Conservation (phyloP, 2,888 invertebrate species). For the Sympetrum striolatum region DNA sequence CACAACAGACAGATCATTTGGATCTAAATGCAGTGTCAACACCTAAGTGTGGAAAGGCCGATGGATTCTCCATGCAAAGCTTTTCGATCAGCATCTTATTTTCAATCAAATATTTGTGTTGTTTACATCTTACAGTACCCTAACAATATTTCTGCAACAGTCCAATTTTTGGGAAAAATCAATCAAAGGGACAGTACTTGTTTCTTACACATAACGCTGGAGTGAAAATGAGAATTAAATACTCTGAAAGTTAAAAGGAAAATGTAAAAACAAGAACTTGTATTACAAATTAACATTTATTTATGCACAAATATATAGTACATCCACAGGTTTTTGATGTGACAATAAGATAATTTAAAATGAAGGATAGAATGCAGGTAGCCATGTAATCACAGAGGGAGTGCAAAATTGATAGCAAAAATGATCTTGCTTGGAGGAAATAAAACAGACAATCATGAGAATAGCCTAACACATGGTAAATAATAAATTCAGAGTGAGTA, state of each 20-base stretch:
- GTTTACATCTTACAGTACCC: too few species aligned
- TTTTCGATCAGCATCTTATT: too few species aligned
- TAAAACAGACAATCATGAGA: not conserved
- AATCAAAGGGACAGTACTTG: too few species aligned
- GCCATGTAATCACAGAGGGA: slow-evolving; percentile 38
- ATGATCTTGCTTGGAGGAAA: not conserved
- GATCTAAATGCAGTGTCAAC: too few species aligned
- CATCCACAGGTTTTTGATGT: slow-evolving; percentile 41
- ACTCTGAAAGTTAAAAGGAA: not conserved
- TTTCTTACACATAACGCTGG: too few species aligned
- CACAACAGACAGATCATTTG: too few species aligned
- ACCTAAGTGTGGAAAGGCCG: too few species aligned
- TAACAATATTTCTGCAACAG: too few species aligned
- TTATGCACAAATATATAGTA: slow-evolving; percentile 44
- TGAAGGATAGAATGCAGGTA: slow-evolving; percentile 37
- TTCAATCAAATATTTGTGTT: too few species aligned
- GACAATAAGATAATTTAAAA: slow-evolving; percentile 35
- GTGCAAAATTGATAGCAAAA: slow-evolving; percentile 23
- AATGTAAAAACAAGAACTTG: not conserved
- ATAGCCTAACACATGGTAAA: not conserved
- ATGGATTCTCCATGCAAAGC: too few species aligned
- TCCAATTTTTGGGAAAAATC: too few species aligned
- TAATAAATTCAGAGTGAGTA: not conserved
- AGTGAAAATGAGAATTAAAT: too few species aligned
- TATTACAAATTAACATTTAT: slow-evolving; percentile 43